These are phyloP conservation scores for Indicator indicator DNA, from an alignment of 2,113 vertebrate species.

Conservation along the genomic window DNA sequence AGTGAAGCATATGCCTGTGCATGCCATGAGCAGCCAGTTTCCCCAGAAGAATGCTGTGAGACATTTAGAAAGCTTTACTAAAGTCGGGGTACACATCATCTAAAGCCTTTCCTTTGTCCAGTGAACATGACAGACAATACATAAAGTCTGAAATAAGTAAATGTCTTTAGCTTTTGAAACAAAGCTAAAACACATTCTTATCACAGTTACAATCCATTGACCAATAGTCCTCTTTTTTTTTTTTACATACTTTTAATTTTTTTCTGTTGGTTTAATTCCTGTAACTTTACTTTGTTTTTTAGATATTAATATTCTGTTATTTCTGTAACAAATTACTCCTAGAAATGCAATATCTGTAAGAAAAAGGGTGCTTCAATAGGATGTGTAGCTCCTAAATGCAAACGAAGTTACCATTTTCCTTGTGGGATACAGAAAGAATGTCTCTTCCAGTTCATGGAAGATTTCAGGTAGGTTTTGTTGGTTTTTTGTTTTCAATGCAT, in stretches of 20 bases:
- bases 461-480: conserved; percentile 86
- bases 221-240: neutral
- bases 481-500: neutral
- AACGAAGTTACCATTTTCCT: conserved; percentile 89
- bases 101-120: neutral
- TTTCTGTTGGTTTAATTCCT: neutral
- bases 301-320: neutral
- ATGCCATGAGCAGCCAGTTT: neutral
- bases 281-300: neutral
- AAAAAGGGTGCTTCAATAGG: conserved; percentile 91
- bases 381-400: conserved; percentile 85
- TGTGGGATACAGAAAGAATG: conserved; percentile 86
- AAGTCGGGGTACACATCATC: neutral
- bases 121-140: neutral
- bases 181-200: neutral
- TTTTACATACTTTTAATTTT: neutral
- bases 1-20: too few relatives aligned
- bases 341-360: conserved; percentile 88
- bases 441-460: conserved; percentile 90
- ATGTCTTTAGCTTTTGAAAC: neutral
- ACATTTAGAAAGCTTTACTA: neutral
- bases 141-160: neutral
- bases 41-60: neutral
- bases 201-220: neutral
- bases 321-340: conserved; percentile 24